Evolutionary conservation across 2,888 invertebrate species (phyloP).

Genomic region (Drosophila phalerata): DNA sequence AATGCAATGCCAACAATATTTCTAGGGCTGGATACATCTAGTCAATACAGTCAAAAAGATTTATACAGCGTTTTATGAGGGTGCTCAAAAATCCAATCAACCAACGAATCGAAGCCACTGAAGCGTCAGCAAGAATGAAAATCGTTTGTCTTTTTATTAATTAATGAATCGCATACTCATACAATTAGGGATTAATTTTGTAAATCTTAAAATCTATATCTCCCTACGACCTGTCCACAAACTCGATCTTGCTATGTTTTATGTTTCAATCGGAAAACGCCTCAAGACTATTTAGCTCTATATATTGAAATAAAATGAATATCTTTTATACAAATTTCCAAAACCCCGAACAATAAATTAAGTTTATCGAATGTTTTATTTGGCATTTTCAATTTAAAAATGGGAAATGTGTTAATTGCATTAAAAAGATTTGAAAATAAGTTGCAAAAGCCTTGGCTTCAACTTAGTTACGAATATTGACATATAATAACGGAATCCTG

Average conservation of each 20-base stretch:
- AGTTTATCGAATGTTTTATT: conserved; percentile 65
- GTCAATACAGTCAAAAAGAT: conserved; percentile 83
- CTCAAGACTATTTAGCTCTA: conserved; percentile 73
- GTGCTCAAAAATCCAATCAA: conserved; percentile 50
- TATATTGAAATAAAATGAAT: conserved; percentile 66
- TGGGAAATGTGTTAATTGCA: background rate
- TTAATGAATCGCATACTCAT: conserved; percentile 74
- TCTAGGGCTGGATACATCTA: conserved; percentile 85
- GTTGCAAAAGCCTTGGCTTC: no score
- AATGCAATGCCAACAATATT: conserved; percentile 81
- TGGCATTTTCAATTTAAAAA: conserved; percentile 32
- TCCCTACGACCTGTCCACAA: background rate
- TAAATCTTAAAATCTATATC: conserved; percentile 59
- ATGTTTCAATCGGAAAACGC: conserved; percentile 32
- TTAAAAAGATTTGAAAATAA: no score
- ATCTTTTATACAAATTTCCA: conserved; percentile 63
- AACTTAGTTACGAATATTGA: no score
- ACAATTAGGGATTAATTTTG: conserved; percentile 69
- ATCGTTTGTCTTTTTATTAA: conserved; percentile 76
- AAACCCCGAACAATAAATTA: conserved; percentile 74
- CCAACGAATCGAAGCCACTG: conserved; percentile 45
- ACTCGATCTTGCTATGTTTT: conserved; percentile 22
- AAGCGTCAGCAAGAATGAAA: conserved; percentile 65
- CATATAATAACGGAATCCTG: no score
- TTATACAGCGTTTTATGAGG: conserved; percentile 60